These are phyloP conservation scores for Silurus aristotelis DNA, from an alignment of 2,797 vertebrate species.

Conservation along the genomic window DNA sequence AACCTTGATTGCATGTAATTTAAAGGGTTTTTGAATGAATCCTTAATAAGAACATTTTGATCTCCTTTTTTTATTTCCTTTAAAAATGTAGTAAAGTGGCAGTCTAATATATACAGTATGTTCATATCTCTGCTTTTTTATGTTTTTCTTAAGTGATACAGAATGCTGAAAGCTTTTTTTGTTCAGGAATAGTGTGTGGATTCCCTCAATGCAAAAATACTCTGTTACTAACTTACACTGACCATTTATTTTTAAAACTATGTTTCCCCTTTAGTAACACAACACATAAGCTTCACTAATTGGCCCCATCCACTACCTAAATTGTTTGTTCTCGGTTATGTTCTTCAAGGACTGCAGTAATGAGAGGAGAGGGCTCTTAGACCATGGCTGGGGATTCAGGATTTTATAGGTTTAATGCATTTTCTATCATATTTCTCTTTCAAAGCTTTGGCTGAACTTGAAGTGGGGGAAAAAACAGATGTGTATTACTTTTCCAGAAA, in stretches of 20 bases:
- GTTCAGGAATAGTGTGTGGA: neutral
- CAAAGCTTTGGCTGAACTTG: constrained; percentile 3
- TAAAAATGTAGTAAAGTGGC: neutral
- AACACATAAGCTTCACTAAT: constrained; percentile 27
- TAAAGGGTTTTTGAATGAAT: neutral
- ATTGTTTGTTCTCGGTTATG: constrained; percentile 39
- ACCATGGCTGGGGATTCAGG: constrained; percentile 27
- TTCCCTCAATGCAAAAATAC: neutral
- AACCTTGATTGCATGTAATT: neutral
- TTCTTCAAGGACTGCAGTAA: constrained; percentile 35
- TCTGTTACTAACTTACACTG: neutral
- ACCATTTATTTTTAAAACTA: constrained; percentile 13
- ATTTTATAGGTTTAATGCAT: constrained; percentile 23
- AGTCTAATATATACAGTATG: neutral
- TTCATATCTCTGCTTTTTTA: neutral
- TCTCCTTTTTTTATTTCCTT: no score
- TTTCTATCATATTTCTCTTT: constrained; percentile 22
- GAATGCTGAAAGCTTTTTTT: neutral
- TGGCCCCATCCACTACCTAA: constrained; percentile 30
- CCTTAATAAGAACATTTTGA: no score
- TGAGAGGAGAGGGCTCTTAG: constrained; percentile 34
- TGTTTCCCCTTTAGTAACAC: constrained; percentile 1
- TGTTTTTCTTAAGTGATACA: neutral
- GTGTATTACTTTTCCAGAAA: neutral
- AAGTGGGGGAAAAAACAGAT: neutral